Base-by-base conservation (phyloP, 1,140 invertebrate genomes). In the Steinernema khuongi region DNA sequence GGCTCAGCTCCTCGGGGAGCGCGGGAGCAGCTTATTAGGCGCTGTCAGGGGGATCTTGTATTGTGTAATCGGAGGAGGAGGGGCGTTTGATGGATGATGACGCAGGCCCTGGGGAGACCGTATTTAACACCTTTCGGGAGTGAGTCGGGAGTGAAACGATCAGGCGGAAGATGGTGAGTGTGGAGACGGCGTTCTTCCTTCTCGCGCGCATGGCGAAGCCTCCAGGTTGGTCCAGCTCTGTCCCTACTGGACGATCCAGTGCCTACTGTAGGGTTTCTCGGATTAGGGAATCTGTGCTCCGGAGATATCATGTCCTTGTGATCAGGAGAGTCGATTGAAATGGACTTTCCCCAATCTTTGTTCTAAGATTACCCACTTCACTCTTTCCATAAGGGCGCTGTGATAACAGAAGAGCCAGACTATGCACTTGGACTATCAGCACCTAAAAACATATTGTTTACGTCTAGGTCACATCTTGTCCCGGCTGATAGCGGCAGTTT, bases 31-130 rank as follows among this genome's bases (percentile, higher is more conserved):
- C 36, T 41, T 41, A 41, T 11, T n/a, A 41, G n/a, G n/a, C n/a
- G n/a, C n/a, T n/a, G n/a, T n/a, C n/a, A n/a, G 36, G 22, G 7
- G 19, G 11, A 60, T 26, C 14, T 60, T 60, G 50, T 60, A 60
- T n/a, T 60, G 14, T 60, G 50, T 14, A 60, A 60, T 14, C 14
- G 26, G 50, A 22, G 19, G 50, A 14, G 2, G 22, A 60, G 50
- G 22, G 50, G 50, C 22, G 19, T 60, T 41, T 60, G 50, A 60
- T 60, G 50, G 50, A 60, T 60, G 50, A 60, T 60, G 50, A 60
- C 50, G 50, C 50, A 60, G 14, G 50, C n/a, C n/a, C n/a, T n/a
- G 26, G 22, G 7, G 26, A 60, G 26, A 60, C 50, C 50, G 22
- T 60, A 60, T 60, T 60, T 60, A 7, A 60, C 50, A 60, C 50